A percentile compares a stretch with the other conserved stretches of the same genome.
These are phyloP conservation scores for Esox lucius DNA, from an alignment of 2,797 vertebrate species.

Conservation along the genomic window DNA sequence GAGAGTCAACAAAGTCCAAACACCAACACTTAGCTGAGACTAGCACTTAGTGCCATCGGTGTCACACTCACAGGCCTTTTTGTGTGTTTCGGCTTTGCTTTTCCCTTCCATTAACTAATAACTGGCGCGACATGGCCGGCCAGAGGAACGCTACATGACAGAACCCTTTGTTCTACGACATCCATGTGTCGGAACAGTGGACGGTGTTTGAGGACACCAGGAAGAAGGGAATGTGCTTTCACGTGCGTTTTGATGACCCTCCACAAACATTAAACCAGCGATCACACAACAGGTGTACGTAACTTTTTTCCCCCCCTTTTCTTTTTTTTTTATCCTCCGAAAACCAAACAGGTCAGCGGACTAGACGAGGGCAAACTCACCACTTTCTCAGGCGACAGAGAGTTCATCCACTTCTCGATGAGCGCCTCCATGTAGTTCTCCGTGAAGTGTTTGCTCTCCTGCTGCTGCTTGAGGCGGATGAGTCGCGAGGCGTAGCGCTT, in stretches of 20 bases:
- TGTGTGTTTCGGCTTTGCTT: too few relatives aligned
- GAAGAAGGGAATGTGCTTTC: neutral
- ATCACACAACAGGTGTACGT: neutral
- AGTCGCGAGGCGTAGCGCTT: slow-evolving; percentile 95
- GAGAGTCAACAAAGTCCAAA: neutral
- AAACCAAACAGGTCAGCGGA: neutral
- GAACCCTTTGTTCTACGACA: neutral
- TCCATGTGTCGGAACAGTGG: neutral
- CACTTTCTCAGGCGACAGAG: slow-evolving; percentile 97
- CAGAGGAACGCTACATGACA: too few relatives aligned
- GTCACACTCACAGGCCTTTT: neutral
- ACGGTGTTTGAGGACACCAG: neutral
- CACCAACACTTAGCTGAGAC: neutral
- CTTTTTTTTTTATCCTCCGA: too few relatives aligned
- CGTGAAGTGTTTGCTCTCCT: slow-evolving; percentile 93
- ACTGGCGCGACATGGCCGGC: neutral
- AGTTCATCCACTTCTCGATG: slow-evolving; percentile 99
- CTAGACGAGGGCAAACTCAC: slow-evolving; percentile 64
- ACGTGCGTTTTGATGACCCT: neutral
- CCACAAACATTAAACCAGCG: neutral
- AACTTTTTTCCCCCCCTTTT: too few relatives aligned
- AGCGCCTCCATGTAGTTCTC: slow-evolving; percentile 98
- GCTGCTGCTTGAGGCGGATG: slow-evolving; percentile 95
- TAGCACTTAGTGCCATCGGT: neutral
- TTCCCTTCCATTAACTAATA: neutral